Base-by-base conservation (phyloP, 2,888 invertebrate species). In the Marasmarcha lunaedactyla region DNA sequence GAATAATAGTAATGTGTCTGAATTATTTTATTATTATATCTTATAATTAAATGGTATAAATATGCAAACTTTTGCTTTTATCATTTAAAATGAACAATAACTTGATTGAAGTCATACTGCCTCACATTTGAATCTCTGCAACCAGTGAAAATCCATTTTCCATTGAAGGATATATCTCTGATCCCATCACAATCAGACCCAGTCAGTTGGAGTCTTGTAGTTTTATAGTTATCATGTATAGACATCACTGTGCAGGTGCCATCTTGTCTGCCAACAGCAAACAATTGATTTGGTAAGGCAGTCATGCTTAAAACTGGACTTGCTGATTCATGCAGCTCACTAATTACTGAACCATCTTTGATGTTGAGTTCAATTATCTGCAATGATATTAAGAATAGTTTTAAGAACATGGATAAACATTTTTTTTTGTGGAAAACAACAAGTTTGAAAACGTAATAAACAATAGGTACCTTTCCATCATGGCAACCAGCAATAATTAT, bases 101-200 rank as follows among this genome's bases (percentile, higher is more conserved):
- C 58, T 64, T 83, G 83, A 51, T 79, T 83, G 46, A 68, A 76
- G 54, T 84, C 83, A 62, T 91, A 91, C 63, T 88, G 89, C 42
- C 91, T 71, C 38, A 91, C 73, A 20, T 63, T 45, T 2, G 85
- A 76, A 59, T 92, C 91, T 46, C 91, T 71, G 54, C 88, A 88
- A 1, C 84, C 87, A 1, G 89, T 86, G 48, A 86, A 88, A 25
- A 91, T 64, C 81, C 84, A 83, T 57, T 81, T 81, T 2, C 85
- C 85, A 55, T 89, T 88, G 46, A 81, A 83, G 0, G 84, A 69
- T 15, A 90, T 63, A 49, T 86, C 86, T 57, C 90, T 85, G 11
- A 92, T 83, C 0, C 90, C 89, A 53, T 91, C 91, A 62, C 86
- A 88, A 54, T 91, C 88, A 0, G 90, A 78, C 0, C 91, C 91